Evolutionary conservation across 2,888 invertebrate genomes (phyloP).

Genomic region (Chesias legatella): DNA sequence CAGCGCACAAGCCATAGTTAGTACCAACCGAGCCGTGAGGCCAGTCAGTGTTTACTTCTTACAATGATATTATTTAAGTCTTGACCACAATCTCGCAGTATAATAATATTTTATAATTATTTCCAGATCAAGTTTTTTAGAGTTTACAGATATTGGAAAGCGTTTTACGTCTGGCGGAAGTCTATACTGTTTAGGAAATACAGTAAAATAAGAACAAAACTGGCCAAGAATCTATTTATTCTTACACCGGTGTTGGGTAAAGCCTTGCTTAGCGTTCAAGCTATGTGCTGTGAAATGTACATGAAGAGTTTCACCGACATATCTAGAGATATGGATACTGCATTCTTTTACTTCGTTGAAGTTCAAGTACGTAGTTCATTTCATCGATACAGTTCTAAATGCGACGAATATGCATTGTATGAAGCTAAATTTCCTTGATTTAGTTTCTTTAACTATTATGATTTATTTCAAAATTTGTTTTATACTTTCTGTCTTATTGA

Average conservation of each 20-base stretch:
- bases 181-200: constrained; percentile 86
- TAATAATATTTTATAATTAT: neutral
- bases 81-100: too few relatives aligned
- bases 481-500: neutral
- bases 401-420: too few relatives aligned
- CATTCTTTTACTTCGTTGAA: constrained; percentile 86
- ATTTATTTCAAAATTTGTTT: too few relatives aligned
- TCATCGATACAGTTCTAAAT: too few relatives aligned
- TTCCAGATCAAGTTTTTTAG: constrained; percentile 84
- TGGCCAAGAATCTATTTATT: constrained; percentile 86
- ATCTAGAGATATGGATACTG: constrained; percentile 65
- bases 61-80: too few relatives aligned
- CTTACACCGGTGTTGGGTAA: constrained; percentile 86
- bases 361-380: constrained; percentile 81
- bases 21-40: too few relatives aligned
- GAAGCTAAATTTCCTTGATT: too few relatives aligned
- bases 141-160: constrained; percentile 87
- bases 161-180: constrained; percentile 90
- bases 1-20: too few relatives aligned
- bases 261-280: constrained; percentile 85
- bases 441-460: too few relatives aligned
- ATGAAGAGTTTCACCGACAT: constrained; percentile 83
- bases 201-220: constrained; percentile 74
- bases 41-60: too few relatives aligned
- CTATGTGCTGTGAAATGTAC: constrained; percentile 83